Conservation (phyloP, 2,888 invertebrate species). For the Chironomus riparius region DNA sequence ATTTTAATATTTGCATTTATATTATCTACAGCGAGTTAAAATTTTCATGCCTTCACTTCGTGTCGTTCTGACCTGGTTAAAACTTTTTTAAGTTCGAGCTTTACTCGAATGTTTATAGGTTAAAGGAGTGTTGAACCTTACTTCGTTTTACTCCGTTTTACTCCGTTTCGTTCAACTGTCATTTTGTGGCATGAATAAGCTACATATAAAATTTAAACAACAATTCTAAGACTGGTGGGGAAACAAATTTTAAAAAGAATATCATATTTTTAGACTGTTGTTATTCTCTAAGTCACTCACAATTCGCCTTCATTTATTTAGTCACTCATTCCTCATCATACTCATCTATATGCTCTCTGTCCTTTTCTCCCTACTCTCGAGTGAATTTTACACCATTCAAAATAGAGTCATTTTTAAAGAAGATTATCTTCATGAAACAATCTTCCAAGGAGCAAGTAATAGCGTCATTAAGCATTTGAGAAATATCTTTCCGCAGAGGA, state of each 20-base stretch:
- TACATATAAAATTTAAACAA: not conserved
- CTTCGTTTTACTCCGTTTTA: too few species aligned
- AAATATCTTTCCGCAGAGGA: conserved; percentile 27
- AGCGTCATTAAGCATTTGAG: conserved; percentile 25
- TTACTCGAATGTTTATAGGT: too few species aligned
- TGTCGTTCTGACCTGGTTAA: too few species aligned
- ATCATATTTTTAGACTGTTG: not conserved
- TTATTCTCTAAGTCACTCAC: not conserved
- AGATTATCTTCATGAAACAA: conserved; percentile 19
- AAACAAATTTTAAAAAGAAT: too few species aligned
- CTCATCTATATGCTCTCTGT: not conserved
- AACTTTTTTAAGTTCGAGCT: too few species aligned
- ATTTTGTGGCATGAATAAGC: not conserved
- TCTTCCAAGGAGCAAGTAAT: conserved; percentile 23
- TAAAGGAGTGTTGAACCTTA: too few species aligned
- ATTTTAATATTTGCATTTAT: too few species aligned
- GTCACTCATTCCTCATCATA: not conserved
- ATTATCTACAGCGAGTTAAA: too few species aligned
- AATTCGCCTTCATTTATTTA: not conserved
- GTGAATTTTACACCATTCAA: not conserved
- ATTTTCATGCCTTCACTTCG: too few species aligned
- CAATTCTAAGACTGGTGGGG: too few species aligned
- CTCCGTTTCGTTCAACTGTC: too few species aligned
- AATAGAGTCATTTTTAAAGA: conserved; percentile 26
- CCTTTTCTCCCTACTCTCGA: not conserved